Base-by-base conservation (phyloP, 1,140 invertebrate genomes). In the Trichoplusia ni region DNA sequence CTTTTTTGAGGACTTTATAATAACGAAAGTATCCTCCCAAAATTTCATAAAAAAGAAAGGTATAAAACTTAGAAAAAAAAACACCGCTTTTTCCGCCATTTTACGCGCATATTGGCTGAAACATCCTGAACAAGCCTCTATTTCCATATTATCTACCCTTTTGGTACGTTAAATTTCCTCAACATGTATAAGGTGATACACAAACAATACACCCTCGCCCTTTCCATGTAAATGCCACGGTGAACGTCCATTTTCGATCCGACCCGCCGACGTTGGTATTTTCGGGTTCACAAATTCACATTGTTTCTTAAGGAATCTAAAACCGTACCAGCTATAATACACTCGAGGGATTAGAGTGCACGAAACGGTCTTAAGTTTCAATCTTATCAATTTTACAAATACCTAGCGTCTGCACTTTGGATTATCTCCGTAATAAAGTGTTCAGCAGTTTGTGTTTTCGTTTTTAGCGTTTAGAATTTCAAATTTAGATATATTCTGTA, bases 91-190 rank as follows among this genome's bases (percentile, higher is more conserved):
- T 58, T 42, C 54, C 31, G 29, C 23, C 38, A 40, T 58, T 38
- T 31, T 27, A 58, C 54, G 54, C 54, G 38, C 27, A 58, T 44
- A 44, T 58, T 58, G 35, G 33, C 54, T 58, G 38, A 58, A 58
- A 58, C 54, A 58, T 58, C 38, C 54, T 46, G 60, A 72, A 58
- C 59, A 72, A 38, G 46, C 49, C 46, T 65, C 64, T 53, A 51
- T 59, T 66, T 42, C 44, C 58, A 62, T 67, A 65, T 72, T 69
- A 72, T 72, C 70, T 66, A 69, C 70, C 70, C 70, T 56, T 58
- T 21, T 16, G 54, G n/a, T 56, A 59, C 62, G 53, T 49, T 16
- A 53, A 69, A 62, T 53, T 68, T 40, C 61, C 25, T 61, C 46
- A 29, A 51, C 61, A 46, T 60, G 37, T 63, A 64, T 63, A 65